Conservation (phyloP, 2,888 invertebrate species). For the Sarcophaga variegata region DNA sequence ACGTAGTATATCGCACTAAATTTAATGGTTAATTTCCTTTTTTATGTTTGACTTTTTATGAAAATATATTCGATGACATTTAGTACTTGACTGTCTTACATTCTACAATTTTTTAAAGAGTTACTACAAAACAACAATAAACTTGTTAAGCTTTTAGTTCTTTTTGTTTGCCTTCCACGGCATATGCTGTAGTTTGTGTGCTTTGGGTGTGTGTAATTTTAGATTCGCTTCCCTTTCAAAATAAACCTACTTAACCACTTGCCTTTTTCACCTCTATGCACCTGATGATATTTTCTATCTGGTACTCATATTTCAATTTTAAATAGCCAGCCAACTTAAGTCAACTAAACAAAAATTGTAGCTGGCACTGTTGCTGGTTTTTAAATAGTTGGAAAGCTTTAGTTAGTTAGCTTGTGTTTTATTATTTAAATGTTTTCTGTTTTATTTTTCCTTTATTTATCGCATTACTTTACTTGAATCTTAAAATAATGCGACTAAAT, state of each 20-base stretch:
- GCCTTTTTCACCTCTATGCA: constrained; percentile 55
- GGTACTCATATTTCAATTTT: constrained; percentile 62
- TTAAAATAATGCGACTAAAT: no score
- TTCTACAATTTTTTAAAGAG: no score
- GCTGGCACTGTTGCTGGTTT: not conserved
- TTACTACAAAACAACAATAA: not conserved
- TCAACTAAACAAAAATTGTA: not conserved
- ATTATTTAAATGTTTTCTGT: no score
- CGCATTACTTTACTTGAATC: no score
- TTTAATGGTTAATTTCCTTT: no score
- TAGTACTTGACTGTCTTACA: not conserved
- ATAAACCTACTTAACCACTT: constrained; percentile 61
- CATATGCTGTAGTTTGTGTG: not conserved
- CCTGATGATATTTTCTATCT: constrained; percentile 56
- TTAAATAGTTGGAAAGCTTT: not conserved
- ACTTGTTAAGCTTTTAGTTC: not conserved
- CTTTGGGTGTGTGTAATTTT: not conserved
- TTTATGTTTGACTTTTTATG: not conserved
- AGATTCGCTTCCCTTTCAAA: constrained; percentile 60
- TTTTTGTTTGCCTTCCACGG: not conserved
- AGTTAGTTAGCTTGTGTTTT: no score
- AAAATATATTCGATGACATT: not conserved
- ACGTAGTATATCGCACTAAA: no score
- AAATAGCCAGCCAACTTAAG: constrained; percentile 25
- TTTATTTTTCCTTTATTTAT: no score